These are phyloP conservation scores for Adoxophyes honmai DNA, from an alignment of 1,140 invertebrate species.

Conservation along the genomic window DNA sequence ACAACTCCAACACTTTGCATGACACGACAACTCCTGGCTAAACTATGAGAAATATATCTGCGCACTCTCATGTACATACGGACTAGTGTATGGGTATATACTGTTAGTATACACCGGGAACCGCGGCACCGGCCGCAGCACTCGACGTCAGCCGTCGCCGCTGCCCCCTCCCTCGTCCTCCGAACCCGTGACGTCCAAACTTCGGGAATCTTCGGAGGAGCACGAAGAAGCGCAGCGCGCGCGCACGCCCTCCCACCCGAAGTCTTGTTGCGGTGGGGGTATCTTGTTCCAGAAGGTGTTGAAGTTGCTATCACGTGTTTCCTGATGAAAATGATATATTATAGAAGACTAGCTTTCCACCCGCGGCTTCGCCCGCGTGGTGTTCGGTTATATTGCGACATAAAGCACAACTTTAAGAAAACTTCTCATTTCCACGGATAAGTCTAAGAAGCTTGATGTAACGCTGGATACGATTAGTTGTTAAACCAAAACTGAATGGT, in stretches of 20 bases:
- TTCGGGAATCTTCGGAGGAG: conserved; percentile 70
- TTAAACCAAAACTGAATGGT: too few relatives aligned
- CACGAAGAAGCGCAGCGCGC: conserved; percentile 53
- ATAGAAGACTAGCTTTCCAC: too few relatives aligned
- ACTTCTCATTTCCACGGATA: too few relatives aligned
- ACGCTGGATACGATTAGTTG: too few relatives aligned
- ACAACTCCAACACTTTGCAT: too few relatives aligned
- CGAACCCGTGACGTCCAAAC: conserved; percentile 72
- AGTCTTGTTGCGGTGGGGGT: conserved; percentile 43
- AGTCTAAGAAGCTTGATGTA: too few relatives aligned
- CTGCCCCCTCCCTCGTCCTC: conserved; percentile 58
- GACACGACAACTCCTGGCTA: too few relatives aligned
- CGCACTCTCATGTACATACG: conserved; percentile 44
- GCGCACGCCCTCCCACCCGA: conserved; percentile 47
- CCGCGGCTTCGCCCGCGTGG: too few relatives aligned
- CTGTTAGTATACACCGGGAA: conserved; percentile 48
- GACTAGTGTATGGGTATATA: conserved; percentile 42
- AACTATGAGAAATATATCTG: conserved; percentile 55
- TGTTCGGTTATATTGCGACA: too few relatives aligned
- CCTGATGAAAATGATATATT: conserved; percentile 43
- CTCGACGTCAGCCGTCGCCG: conserved; percentile 67
- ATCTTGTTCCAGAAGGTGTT: conserved; percentile 73
- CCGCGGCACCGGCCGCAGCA: conserved; percentile 74
- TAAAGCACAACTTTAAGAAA: too few relatives aligned
- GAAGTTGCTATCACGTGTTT: conserved; percentile 59